Conservation (phyloP, 2,888 invertebrate genomes). For the Formica aserva region DNA sequence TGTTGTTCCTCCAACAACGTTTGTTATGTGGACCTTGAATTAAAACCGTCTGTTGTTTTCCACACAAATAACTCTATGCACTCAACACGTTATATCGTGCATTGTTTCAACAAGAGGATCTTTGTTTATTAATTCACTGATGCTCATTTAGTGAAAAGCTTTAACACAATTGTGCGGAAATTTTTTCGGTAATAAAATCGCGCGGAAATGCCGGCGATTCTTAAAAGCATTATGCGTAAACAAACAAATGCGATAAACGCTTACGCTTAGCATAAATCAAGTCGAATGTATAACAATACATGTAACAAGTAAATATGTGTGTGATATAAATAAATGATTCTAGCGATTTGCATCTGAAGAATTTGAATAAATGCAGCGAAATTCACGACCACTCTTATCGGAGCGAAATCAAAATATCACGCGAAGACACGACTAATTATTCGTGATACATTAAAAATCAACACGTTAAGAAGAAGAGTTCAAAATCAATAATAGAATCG, state of each 20-base stretch:
- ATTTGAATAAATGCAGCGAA: not conserved
- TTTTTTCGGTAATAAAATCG: not conserved
- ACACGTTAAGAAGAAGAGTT: no score
- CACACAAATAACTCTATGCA: not conserved
- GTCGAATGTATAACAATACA: not conserved
- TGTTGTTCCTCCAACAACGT: not conserved
- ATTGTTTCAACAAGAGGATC: not conserved
- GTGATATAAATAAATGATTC: not conserved
- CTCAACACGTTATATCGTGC: not conserved
- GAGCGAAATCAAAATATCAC: not conserved
- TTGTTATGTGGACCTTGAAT: not conserved
- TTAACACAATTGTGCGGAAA: not conserved
- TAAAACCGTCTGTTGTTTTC: not conserved
- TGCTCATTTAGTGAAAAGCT: not conserved
- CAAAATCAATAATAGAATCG: no score
- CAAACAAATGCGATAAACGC: not conserved
- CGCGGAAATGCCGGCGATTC: not conserved
- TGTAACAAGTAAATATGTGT: not conserved
- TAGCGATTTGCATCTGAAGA: not conserved
- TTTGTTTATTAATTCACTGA: not conserved
- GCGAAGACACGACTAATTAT: not conserved
- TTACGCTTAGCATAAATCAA: not conserved
- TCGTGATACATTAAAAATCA: no score
- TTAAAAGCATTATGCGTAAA: not conserved
- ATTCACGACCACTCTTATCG: not conserved